phyloP scores from a whole-genome alignment of 1,140 invertebrate species.

The Conus ventricosus region DNA sequence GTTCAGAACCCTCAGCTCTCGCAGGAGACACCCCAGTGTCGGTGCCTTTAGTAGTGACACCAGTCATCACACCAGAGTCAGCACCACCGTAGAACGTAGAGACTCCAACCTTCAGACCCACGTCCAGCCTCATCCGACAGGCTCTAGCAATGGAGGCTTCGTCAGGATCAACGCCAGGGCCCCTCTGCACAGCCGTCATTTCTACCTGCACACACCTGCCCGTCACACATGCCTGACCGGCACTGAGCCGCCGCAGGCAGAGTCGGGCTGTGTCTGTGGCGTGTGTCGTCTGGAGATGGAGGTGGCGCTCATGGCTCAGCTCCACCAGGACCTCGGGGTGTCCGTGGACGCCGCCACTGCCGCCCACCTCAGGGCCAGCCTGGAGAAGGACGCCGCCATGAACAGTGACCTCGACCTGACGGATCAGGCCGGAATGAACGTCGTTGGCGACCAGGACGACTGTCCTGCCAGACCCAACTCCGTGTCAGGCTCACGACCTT shows the following conservation, averaged over 20 bases:
- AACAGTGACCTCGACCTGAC: background rate
- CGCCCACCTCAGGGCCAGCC: background rate
- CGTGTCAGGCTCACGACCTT: background rate
- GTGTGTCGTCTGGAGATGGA: slow-evolving; percentile 61
- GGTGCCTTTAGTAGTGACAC: slow-evolving; percentile 27
- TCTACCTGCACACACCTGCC: slow-evolving; percentile 57
- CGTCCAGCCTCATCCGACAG: too few relatives aligned
- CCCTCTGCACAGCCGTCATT: slow-evolving; percentile 54
- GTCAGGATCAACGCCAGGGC: slow-evolving; percentile 53
- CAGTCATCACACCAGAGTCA: background rate
- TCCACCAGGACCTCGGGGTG: background rate
- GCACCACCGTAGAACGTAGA: background rate
- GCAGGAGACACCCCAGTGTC: background rate
- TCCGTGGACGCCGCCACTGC: background rate
- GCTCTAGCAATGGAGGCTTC: slow-evolving; percentile 40
- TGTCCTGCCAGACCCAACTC: background rate
- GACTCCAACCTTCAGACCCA: background rate
- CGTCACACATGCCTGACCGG: slow-evolving; percentile 28
- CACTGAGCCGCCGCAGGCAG: slow-evolving; percentile 10
- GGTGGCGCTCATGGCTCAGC: slow-evolving; percentile 48
- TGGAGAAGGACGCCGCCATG: background rate
- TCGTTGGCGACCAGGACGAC: background rate
- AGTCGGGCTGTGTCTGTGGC: slow-evolving; percentile 52
- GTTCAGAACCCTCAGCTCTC: background rate
- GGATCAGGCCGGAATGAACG: background rate